Evolutionary conservation across 1,140 invertebrate genomes (phyloP).

Genomic region (Trachymyrmex septentrionalis): DNA sequence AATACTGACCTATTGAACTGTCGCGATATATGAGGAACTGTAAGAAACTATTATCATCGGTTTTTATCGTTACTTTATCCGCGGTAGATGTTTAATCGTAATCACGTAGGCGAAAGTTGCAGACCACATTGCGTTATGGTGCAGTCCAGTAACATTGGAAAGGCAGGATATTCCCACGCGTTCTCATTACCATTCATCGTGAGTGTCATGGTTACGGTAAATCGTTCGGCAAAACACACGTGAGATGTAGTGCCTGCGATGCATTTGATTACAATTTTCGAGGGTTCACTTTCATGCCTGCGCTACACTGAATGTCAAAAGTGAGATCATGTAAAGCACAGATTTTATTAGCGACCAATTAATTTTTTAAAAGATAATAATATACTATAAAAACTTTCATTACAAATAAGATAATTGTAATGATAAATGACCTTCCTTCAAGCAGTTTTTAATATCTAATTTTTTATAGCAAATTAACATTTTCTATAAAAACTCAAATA

Average conservation of each 20-base stretch:
- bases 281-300: not conserved
- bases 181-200: conserved; percentile 28
- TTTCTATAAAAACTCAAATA: not conserved
- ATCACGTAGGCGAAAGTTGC: not conserved
- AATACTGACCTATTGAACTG: conserved; percentile 40
- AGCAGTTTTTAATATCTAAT: too few relatives aligned
- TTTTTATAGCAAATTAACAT: not conserved
- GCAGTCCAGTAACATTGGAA: conserved; percentile 36
- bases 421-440: not conserved
- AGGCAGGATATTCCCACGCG: conserved; percentile 56
- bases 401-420: conserved; percentile 2
- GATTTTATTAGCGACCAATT: not conserved
- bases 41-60: conserved; percentile 1
- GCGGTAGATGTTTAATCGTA: conserved; percentile 2
- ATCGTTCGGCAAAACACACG: conserved; percentile 27
- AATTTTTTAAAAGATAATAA: not conserved
- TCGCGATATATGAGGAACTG: conserved; percentile 12
- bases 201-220: conserved; percentile 53
- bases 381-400: not conserved
- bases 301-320: not conserved
- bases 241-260: not conserved
- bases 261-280: conserved; percentile 40
- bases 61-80: conserved; percentile 10
- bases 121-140: not conserved
- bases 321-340: not conserved